phyloP scores from a whole-genome alignment of 2,113 vertebrate genomes.

The Festucalex cinctus region DNA sequence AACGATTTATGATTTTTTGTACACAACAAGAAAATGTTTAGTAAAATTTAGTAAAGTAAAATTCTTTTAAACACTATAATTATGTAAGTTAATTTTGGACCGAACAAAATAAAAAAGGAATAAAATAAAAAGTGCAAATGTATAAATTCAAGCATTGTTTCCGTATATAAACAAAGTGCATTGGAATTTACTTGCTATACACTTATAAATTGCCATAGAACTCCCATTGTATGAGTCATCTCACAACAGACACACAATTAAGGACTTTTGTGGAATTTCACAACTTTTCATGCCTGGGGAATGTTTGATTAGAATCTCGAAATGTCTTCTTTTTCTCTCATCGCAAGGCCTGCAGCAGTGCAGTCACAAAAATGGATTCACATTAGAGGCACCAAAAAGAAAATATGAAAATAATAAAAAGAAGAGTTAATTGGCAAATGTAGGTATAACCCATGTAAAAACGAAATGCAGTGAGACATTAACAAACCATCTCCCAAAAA shows the following conservation, averaged over 20 bases:
- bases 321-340: no score
- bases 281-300: neutral
- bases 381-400: conserved; percentile 9
- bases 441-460: conserved; percentile 34
- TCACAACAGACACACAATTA: neutral
- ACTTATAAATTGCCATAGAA: no score
- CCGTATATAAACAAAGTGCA: no score
- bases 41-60: no score
- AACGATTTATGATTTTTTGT: no score
- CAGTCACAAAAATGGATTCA: conserved; percentile 7
- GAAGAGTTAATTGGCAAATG: neutral
- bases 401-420: neutral
- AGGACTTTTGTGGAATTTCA: neutral
- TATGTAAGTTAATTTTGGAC: no score
- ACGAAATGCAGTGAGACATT: conserved; percentile 21
- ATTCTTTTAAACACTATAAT: no score
- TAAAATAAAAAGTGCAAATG: no score
- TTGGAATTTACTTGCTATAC: no score
- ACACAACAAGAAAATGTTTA: no score
- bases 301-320: conserved; percentile 10
- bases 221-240: neutral
- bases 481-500: conserved; percentile 11
- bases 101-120: no score
- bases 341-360: conserved; percentile 26
- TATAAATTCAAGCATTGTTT: no score